Evolutionary conservation across 2,888 invertebrate genomes (phyloP).

Genomic region (Drosophila nr. perissopoda): DNA sequence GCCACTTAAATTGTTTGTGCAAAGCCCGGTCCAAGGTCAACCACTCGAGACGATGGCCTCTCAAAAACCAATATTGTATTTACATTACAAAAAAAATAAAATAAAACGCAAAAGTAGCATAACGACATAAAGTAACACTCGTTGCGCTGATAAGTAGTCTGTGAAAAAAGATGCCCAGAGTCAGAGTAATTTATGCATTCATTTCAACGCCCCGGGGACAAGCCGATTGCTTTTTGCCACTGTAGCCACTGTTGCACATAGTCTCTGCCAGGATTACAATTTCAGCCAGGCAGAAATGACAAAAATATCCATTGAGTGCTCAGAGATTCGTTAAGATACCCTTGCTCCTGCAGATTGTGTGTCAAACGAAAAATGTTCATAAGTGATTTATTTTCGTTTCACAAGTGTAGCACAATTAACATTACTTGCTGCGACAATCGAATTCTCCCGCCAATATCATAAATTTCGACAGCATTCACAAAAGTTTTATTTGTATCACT

Average conservation of each 20-base stretch:
- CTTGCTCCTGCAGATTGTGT: slow-evolving; percentile 22
- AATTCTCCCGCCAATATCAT: slow-evolving; percentile 1
- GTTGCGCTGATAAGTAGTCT: slow-evolving; percentile 34
- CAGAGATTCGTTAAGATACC: background rate
- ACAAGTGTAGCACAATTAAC: slow-evolving; percentile 33
- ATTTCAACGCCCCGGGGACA: slow-evolving; percentile 19
- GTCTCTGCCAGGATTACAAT: slow-evolving; percentile 10
- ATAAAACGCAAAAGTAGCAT: no score
- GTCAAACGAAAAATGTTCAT: slow-evolving; percentile 10
- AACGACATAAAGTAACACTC: slow-evolving; percentile 41
- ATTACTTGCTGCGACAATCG: background rate
- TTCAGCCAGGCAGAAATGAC: background rate
- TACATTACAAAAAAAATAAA: slow-evolving; percentile 5
- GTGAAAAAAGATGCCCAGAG: slow-evolving; percentile 15
- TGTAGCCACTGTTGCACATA: background rate
- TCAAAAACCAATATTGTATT: slow-evolving; percentile 53
- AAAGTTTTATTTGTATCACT: slow-evolving; percentile 25
- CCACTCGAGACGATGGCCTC: slow-evolving; percentile 48
- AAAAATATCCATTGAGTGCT: background rate
- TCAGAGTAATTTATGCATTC: slow-evolving; percentile 53
- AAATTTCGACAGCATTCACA: slow-evolving; percentile 15
- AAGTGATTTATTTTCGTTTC: slow-evolving; percentile 16
- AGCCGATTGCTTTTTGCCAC: slow-evolving; percentile 27
- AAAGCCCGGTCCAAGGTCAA: slow-evolving; percentile 51
- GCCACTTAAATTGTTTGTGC: slow-evolving; percentile 52